Evolutionary conservation across 2,888 invertebrate species (phyloP), one percentile per base, ranked within the genome.

Genomic region (Morpho deidamia): DNA sequence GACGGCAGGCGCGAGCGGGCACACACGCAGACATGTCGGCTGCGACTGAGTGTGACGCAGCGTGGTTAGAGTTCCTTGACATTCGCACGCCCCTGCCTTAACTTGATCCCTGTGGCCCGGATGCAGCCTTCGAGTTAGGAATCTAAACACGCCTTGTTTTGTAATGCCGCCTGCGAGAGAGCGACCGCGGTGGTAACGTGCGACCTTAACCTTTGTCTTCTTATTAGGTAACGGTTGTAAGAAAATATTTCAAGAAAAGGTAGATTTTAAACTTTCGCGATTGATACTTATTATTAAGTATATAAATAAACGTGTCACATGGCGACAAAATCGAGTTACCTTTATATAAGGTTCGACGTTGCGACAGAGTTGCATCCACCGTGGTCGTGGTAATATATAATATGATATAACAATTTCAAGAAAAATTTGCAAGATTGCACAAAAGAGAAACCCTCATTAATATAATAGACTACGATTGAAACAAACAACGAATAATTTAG

Each of bases 61-160:
- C 59, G 57, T 63, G 56, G 61, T 71, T 68, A 79, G 83, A 81
- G 86, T 86, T 87, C 86, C 86, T 87, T 86, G 88, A 86, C 88
- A 86, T 87, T 87, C 86, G 87, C 78, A 70, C 81, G 81, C 78
- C 80, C 77, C 78, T 74, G 73, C 68, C 65, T 79, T 75, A 77
- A 77, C 77, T 71, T 68, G 82, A 77, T 79, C 82, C 82, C 81
- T 78, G 75, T 75, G 69, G 86, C 83, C 88, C 87, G 88, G 87
- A 87, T 87, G 84, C 86, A 83, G 85, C 81, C 86, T 83, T 81
- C 77, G 77, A 71, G 74, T 74, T 81, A 81, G 79, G 78, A 83
- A 83, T 83, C 80, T 83, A 79, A 82, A 79, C 80, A 72, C 83
- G 78, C 83, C 82, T 80, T 72, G 78, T 76, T 76, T 73, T 72